phyloP scores from a whole-genome alignment of 2,797 vertebrate genomes.

The Melanotaenia trifasciata region DNA sequence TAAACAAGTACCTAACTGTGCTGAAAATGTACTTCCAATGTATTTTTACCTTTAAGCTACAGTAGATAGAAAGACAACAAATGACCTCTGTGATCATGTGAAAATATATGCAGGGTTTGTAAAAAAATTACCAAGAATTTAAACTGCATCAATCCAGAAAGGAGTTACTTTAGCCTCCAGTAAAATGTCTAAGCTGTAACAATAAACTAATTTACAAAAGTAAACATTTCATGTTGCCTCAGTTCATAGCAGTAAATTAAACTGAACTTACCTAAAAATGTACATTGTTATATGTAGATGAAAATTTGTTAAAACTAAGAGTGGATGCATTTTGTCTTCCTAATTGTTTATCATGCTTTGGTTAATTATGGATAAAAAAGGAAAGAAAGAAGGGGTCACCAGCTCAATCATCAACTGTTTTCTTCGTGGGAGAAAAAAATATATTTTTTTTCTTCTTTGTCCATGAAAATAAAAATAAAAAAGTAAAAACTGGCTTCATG shows the following conservation, averaged over 20 bases:
- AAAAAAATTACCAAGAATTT: background rate
- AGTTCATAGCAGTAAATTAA: background rate
- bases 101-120: background rate
- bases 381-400: background rate
- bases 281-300: background rate
- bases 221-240: background rate
- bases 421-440: slow-evolving; percentile 11
- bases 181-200: background rate
- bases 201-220: too few species aligned
- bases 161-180: background rate
- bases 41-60: background rate
- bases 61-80: background rate
- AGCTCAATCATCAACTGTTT: background rate
- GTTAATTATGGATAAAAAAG: background rate
- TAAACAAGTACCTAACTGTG: too few species aligned
- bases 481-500: background rate
- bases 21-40: too few species aligned
- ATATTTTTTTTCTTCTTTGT: slow-evolving; percentile 13
- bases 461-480: slow-evolving; percentile 2
- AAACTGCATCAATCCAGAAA: background rate
- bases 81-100: background rate
- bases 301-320: background rate
- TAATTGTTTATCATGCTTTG: too few species aligned
- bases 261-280: background rate
- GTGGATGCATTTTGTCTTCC: background rate